phyloP scores from a whole-genome alignment of 2,888 invertebrate species.

The Drosophila gaucha region DNA sequence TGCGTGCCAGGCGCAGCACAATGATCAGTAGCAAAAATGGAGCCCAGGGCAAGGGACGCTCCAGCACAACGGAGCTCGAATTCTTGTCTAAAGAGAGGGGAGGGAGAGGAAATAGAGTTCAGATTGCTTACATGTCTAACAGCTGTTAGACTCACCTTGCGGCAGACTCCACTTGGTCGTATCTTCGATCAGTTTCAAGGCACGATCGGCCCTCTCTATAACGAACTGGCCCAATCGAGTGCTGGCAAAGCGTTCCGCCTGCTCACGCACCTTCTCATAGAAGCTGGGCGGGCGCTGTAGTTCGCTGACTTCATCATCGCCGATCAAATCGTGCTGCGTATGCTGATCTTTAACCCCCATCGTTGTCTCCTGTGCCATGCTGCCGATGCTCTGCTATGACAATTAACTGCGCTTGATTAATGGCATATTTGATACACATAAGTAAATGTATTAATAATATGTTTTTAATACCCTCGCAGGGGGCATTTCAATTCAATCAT shows the following conservation, averaged over 20 bases:
- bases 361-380: conserved; percentile 60
- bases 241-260: conserved; percentile 76
- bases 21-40: conserved; percentile 81
- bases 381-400: conserved; percentile 28
- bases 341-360: conserved; percentile 50
- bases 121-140: background rate
- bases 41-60: conserved; percentile 82
- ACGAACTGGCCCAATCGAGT: conserved; percentile 79
- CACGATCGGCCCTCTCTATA: conserved; percentile 75
- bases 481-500: background rate
- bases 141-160: conserved; percentile 57
- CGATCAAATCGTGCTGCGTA: conserved; percentile 59
- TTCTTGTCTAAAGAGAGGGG: conserved; percentile 34
- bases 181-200: conserved; percentile 79
- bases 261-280: conserved; percentile 65
- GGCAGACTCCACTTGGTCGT: conserved; percentile 84
- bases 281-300: conserved; percentile 52
- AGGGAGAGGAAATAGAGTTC: background rate
- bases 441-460: background rate
- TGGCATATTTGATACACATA: conserved; percentile 23
- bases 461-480: background rate
- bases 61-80: conserved; percentile 42
- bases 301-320: conserved; percentile 66
- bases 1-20: conserved; percentile 73
- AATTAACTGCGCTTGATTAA: conserved; percentile 38